Evolutionary conservation across 1,140 invertebrate species (phyloP).

Genomic region (Microplitis mediator): DNA sequence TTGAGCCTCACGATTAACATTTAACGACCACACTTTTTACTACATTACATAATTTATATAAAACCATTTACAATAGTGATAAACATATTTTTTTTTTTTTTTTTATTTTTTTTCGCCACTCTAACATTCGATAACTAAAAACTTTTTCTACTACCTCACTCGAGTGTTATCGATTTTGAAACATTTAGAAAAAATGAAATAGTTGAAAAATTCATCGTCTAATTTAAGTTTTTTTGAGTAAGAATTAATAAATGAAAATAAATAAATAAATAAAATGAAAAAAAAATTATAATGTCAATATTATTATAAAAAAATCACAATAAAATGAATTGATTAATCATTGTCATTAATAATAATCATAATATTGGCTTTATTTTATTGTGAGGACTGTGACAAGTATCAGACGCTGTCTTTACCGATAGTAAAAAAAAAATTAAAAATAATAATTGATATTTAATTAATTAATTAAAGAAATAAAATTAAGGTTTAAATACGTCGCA

Average conservation of each 20-base stretch:
- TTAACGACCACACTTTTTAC: neutral
- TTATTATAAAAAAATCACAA: neutral
- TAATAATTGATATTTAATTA: neutral
- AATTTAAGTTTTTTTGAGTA: neutral
- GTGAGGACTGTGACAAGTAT: neutral
- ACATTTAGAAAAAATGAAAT: neutral
- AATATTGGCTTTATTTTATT: neutral
- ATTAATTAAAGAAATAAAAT: neutral
- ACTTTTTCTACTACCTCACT: slow-evolving; percentile 3
- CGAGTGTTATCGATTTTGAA: neutral
- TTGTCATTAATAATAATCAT: neutral
- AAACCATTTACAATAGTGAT: neutral
- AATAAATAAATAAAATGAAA: neutral
- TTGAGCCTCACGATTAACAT: neutral
- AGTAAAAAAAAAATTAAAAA: too few relatives aligned
- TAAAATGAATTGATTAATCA: neutral
- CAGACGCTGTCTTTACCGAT: too few relatives aligned
- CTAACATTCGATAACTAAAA: neutral
- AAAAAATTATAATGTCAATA: neutral
- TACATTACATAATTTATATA: neutral
- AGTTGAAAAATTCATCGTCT: neutral
- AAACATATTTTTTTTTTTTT: neutral
- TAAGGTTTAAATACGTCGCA: neutral
- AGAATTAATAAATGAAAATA: too few relatives aligned
- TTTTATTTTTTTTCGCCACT: neutral